Evolutionary conservation across 2,888 invertebrate genomes (phyloP), one percentile per base, ranked within the genome.

Genomic region (Copidosoma aretas): DNA sequence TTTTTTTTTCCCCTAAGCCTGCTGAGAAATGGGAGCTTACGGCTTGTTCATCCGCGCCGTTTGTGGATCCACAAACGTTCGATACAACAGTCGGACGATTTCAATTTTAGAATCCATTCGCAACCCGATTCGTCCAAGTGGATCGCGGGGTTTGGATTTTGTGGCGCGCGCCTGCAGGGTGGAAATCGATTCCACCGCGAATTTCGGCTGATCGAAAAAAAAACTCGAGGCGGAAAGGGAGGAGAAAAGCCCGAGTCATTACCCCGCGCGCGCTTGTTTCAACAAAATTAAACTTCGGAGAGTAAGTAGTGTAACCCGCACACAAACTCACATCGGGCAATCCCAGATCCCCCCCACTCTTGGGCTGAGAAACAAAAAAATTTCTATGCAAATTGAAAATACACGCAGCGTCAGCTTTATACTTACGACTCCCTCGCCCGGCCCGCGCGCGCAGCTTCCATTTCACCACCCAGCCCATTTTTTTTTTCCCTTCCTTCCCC

Each of bases 331-430:
- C n/a, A n/a, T n/a, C n/a, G n/a, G n/a, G n/a, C n/a, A n/a, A 32
- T 32, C 59, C 51, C 1, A 43, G 25, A 54, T 54, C 25, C 46
- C n/a, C 39, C 21, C 46, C 17, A 10, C n/a, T 32, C 32, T 32
- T 32, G 3, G 3, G 32, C 32, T 32, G 8, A 32, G 8, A 32
- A 32, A 32, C 3, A 46, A 17, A 21, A 59, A 49, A 68, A 68
- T 63, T 63, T 68, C 63, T 60, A 63, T 68, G 64, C 51, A 68
- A 69, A 65, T 69, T 69, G 64, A 65, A 69, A 69, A 69, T 69
- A 69, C 61, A 61, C 46, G 69, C 69, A 69, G 51, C 61, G 49
- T 64, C 65, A 65, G 65, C 61, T 58, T 61, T n/a, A n/a, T n/a
- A n/a, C n/a, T n/a, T n/a, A n/a, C n/a, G n/a, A n/a, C n/a, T n/a